Conservation (phyloP, 1,140 invertebrate genomes). For the Dryas iulia region DNA sequence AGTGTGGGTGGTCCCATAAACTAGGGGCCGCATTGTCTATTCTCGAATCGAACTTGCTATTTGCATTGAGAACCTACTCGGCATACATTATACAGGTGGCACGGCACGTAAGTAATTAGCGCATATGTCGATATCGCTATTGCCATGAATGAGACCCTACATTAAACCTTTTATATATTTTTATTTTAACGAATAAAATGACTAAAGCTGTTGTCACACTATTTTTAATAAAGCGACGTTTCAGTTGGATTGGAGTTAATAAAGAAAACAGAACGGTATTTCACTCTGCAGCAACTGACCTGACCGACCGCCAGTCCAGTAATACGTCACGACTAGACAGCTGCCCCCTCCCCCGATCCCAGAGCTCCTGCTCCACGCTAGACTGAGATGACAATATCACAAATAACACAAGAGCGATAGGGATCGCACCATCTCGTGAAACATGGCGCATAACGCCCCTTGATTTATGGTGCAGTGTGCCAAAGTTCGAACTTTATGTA, state of each 20-base stretch:
- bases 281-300: conserved; percentile 53
- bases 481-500: conserved; percentile 78
- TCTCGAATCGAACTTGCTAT: conserved; percentile 75
- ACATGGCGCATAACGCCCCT: conserved; percentile 81
- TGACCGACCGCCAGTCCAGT: conserved; percentile 63
- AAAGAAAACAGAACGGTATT: conserved; percentile 43
- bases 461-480: conserved; percentile 79
- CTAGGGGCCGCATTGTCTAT: conserved; percentile 71
- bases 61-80: conserved; percentile 72
- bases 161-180: conserved; percentile 50
- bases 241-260: conserved; percentile 40
- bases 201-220: conserved; percentile 30
- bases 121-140: conserved; percentile 68
- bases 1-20: conserved; percentile 73
- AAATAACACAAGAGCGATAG: conserved; percentile 59
- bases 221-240: conserved; percentile 35
- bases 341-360: conserved; percentile 57
- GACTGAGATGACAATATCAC: conserved; percentile 59
- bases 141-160: conserved; percentile 51
- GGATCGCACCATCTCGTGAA: conserved; percentile 69
- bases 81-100: conserved; percentile 67
- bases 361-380: conserved; percentile 53
- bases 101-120: conserved; percentile 67
- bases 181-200: conserved; percentile 30
- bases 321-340: conserved; percentile 80